Percentiles rank a stretch among this genome's conserved stretches.
phyloP scores from a whole-genome alignment of 2,797 vertebrate species.

The Sebastes wilsoni region DNA sequence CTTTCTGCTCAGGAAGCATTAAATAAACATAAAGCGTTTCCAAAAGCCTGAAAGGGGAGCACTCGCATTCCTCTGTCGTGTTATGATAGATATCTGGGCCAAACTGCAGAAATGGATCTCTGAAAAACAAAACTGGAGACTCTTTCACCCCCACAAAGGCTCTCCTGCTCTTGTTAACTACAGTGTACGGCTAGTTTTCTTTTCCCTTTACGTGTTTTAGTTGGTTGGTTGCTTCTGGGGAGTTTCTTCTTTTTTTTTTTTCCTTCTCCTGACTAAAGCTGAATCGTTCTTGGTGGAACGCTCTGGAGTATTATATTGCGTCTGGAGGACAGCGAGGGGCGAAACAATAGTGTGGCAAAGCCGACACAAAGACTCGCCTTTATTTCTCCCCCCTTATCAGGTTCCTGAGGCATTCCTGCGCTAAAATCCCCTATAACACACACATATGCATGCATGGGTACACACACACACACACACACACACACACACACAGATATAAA shows the following conservation, averaged over 20 bases:
- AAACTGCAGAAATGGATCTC: conserved; percentile 41
- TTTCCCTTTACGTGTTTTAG: not conserved
- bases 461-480: conserved; percentile 17
- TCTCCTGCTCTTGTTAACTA: conserved; percentile 2
- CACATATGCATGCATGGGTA: conserved; percentile 26
- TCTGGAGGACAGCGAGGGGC: conserved; percentile 60
- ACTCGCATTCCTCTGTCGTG: conserved; percentile 60
- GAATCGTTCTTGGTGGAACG: conserved; percentile 22
- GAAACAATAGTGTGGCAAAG: conserved; percentile 66
- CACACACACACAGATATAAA: conserved; percentile 13
- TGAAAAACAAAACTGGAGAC: conserved; percentile 37
- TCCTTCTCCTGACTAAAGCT: conserved; percentile 20
- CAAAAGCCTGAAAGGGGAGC: conserved; percentile 52
- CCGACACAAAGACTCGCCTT: conserved; percentile 71
- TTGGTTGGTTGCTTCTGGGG: not conserved
- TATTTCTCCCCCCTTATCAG: conserved; percentile 65
- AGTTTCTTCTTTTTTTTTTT: conserved; percentile 5
- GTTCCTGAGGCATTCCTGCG: conserved; percentile 71
- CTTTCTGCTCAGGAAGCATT: conserved; percentile 67
- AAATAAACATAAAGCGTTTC: conserved; percentile 72
- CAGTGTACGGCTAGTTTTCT: not conserved
- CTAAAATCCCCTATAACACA: conserved; percentile 57
- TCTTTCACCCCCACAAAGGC: conserved; percentile 2
- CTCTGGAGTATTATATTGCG: conserved; percentile 63
- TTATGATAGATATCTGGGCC: conserved; percentile 70